A percentile compares a stretch with the other conserved stretches of the same genome.
These are phyloP conservation scores for Aurelia coerulea DNA, from an alignment of 30 jellyfish, hydroid and myxozoan species.

Conservation along the genomic window DNA sequence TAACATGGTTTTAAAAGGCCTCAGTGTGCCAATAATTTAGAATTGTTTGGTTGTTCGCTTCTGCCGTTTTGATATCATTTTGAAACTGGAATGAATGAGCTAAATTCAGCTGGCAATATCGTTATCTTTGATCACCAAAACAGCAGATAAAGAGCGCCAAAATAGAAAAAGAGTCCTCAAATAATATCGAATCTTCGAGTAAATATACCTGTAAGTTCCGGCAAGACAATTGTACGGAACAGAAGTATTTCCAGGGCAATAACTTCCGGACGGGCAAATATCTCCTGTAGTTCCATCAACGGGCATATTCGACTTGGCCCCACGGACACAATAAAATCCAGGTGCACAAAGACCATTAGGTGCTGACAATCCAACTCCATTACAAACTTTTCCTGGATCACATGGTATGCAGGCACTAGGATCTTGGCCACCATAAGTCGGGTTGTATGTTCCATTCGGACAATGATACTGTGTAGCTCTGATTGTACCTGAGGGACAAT, in stretches of 20 bases:
- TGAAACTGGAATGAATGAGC: too few species aligned
- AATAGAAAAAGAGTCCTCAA: too few species aligned
- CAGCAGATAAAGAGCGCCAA: too few species aligned
- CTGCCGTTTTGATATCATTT: too few species aligned
- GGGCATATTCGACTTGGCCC: constrained; percentile 80
- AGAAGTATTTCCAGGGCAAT: constrained; percentile 95
- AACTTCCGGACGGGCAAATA: constrained; percentile 88
- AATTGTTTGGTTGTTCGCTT: too few species aligned
- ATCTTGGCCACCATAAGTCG: constrained; percentile 77
- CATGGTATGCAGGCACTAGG: constrained; percentile 74
- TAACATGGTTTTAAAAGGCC: too few species aligned
- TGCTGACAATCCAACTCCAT: constrained; percentile 79
- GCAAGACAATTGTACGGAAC: constrained; percentile 59
- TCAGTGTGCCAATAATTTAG: too few species aligned
- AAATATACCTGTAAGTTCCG: constrained; percentile 88
- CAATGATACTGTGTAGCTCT: constrained; percentile 86
- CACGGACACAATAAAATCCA: constrained; percentile 88
- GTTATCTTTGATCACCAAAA: too few species aligned
- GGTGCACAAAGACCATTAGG: constrained; percentile 92
- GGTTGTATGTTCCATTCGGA: constrained; percentile 92
- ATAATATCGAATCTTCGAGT: too few species aligned
- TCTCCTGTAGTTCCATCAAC: constrained; percentile 89
- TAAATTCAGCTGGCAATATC: too few species aligned
- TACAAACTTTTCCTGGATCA: constrained; percentile 89
- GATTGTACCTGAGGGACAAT: constrained; percentile 79